Evolutionary conservation across 2,113 vertebrate species (phyloP).

Genomic region (Pelodiscus sinensis): DNA sequence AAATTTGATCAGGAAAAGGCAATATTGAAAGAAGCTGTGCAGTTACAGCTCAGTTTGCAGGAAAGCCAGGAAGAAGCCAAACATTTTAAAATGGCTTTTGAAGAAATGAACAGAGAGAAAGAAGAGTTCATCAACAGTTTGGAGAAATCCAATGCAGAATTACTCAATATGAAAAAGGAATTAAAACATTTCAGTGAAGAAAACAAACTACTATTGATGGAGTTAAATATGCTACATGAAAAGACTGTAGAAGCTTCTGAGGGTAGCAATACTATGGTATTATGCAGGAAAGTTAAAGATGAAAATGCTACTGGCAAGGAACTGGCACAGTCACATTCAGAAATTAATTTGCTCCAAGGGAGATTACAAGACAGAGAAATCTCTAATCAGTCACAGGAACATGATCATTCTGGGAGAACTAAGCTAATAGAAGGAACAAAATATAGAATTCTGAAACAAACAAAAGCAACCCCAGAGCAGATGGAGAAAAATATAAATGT

Average conservation of each 20-base stretch:
- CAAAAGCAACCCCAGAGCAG: constrained; percentile 49
- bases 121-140: constrained; percentile 59
- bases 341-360: constrained; percentile 32
- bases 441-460: constrained; percentile 71
- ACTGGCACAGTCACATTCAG: not conserved
- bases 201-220: constrained; percentile 63
- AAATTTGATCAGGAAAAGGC: constrained; percentile 62
- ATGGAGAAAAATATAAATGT: constrained; percentile 54
- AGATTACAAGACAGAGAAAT: constrained; percentile 52
- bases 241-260: constrained; percentile 5
- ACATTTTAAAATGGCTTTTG: constrained; percentile 64
- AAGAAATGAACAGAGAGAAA: constrained; percentile 75
- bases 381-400: not conserved
- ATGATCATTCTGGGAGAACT: constrained; percentile 60
- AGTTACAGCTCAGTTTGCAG: not conserved
- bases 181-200: constrained; percentile 57
- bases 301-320: not conserved
- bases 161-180: constrained; percentile 56
- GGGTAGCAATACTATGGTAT: not conserved
- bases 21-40: constrained; percentile 6
- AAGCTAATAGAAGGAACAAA: constrained; percentile 68
- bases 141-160: constrained; percentile 67
- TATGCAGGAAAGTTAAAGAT: not conserved
- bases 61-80: constrained; percentile 53
- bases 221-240: constrained; percentile 17